Percentiles rank a stretch among this genome's conserved stretches.
These are phyloP conservation scores for Merluccius polli DNA, from an alignment of 2,797 vertebrate species.

Conservation along the genomic window DNA sequence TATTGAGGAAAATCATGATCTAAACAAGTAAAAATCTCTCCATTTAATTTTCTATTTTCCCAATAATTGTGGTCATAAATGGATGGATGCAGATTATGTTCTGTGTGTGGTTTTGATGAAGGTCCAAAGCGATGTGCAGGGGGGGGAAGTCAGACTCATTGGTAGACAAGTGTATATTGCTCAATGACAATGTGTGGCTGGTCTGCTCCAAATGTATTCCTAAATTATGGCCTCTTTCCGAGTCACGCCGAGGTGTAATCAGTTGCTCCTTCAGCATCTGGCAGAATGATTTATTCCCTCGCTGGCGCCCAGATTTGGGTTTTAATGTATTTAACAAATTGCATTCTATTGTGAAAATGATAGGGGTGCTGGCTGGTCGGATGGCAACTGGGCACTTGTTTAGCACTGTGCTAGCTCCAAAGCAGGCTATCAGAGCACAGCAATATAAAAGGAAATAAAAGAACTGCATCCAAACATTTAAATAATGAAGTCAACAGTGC, in stretches of 20 bases:
- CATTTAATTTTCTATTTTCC: not conserved
- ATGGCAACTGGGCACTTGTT: conserved; percentile 31
- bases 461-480: not conserved
- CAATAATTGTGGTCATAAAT: not conserved
- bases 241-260: conserved; percentile 57
- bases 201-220: conserved; percentile 38
- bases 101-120: conserved; percentile 8
- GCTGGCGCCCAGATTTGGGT: conserved; percentile 57
- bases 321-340: conserved; percentile 72
- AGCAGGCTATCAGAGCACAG: conserved; percentile 19
- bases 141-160: not conserved
- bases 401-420: conserved; percentile 46
- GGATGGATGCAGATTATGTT: not conserved
- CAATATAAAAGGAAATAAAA: not conserved
- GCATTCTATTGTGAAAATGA: conserved; percentile 51
- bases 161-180: conserved; percentile 43
- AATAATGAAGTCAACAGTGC: not conserved
- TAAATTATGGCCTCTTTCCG: conserved; percentile 59
- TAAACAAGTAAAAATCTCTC: not conserved
- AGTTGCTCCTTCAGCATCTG: conserved; percentile 62
- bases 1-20: not conserved
- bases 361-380: conserved; percentile 28
- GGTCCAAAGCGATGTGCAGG: not conserved
- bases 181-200: conserved; percentile 42
- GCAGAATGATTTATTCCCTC: conserved; percentile 67